Percentiles rank a stretch among this genome's conserved stretches.
phyloP scores from a whole-genome alignment of 2,888 invertebrate species.

The Theodoxus fluviatilis region DNA sequence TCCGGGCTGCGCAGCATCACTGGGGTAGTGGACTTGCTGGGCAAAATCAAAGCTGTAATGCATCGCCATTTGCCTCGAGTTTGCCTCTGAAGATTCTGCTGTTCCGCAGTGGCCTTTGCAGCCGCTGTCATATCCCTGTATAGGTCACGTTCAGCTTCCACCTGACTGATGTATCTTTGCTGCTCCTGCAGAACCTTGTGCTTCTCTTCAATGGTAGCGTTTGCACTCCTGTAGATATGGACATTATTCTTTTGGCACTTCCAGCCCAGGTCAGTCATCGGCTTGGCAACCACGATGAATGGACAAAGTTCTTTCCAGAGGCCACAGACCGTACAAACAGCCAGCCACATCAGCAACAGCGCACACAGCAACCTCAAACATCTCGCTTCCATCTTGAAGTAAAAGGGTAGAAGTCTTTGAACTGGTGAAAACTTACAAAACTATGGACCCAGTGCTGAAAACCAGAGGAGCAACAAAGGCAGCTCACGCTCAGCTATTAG shows the following conservation, averaged over 20 bases:
- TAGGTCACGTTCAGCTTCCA: conserved; percentile 19
- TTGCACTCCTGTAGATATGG: conserved; percentile 15
- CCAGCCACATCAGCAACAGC: too few relatives aligned
- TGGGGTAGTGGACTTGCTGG: conserved; percentile 40
- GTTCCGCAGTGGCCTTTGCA: background rate
- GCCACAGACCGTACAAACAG: too few relatives aligned
- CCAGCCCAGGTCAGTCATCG: conserved; percentile 32
- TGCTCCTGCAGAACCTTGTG: background rate
- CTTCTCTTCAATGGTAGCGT: conserved; percentile 14
- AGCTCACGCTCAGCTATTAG: too few relatives aligned
- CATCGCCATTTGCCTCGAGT: background rate
- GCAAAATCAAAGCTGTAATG: conserved; percentile 43
- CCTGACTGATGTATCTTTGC: conserved; percentile 1
- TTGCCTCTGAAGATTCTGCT: background rate
- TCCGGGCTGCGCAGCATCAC: conserved; percentile 43
- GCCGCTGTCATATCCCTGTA: conserved; percentile 6
- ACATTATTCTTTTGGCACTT: conserved; percentile 29
- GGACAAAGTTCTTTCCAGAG: conserved; percentile 29
- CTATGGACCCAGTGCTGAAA: too few relatives aligned
- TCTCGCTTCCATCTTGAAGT: too few relatives aligned
- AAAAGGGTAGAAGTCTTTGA: too few relatives aligned
- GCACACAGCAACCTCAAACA: too few relatives aligned
- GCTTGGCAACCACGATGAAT: conserved; percentile 26
- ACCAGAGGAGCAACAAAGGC: too few relatives aligned
- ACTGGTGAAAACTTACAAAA: too few relatives aligned